Evolutionary conservation across 2,797 vertebrate genomes (phyloP).

Genomic region (Danio tinwini): DNA sequence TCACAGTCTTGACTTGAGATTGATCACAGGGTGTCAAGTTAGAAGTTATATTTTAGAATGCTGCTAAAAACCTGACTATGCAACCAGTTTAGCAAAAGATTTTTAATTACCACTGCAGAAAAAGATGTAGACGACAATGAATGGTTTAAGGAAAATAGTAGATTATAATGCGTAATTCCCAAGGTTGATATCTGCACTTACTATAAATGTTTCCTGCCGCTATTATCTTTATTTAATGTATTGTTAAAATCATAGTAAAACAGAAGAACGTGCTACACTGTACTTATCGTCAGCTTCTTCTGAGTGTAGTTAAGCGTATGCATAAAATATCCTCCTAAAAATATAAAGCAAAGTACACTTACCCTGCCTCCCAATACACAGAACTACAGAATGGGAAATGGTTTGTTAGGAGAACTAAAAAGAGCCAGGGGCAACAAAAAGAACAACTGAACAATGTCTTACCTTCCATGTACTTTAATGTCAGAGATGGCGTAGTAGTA

Average conservation of each 20-base stretch:
- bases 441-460: conserved; percentile 67
- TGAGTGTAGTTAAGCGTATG: too few species aligned
- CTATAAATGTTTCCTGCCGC: not conserved
- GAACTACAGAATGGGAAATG: conserved; percentile 1
- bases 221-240: not conserved
- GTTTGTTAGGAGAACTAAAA: conserved; percentile 2
- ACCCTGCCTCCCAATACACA: not conserved
- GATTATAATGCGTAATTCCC: not conserved
- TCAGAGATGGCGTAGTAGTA: conserved; percentile 99
- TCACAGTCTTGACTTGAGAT: conserved; percentile 33
- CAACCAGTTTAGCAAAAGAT: not conserved
- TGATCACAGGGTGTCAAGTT: conserved; percentile 30
- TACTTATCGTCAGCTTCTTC: conserved; percentile 1
- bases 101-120: not conserved
- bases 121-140: not conserved
- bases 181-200: not conserved
- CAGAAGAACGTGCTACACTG: not conserved
- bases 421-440: not conserved
- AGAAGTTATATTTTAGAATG: conserved; percentile 13
- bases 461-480: conserved; percentile 98
- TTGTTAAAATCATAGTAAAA: not conserved
- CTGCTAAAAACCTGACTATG: conserved; percentile 2
- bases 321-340: conserved; percentile 20
- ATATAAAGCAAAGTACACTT: not conserved
- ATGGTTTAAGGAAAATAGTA: not conserved